phyloP scores from a whole-genome alignment of 1,140 invertebrate genomes.

The Drosophila ambigua region DNA sequence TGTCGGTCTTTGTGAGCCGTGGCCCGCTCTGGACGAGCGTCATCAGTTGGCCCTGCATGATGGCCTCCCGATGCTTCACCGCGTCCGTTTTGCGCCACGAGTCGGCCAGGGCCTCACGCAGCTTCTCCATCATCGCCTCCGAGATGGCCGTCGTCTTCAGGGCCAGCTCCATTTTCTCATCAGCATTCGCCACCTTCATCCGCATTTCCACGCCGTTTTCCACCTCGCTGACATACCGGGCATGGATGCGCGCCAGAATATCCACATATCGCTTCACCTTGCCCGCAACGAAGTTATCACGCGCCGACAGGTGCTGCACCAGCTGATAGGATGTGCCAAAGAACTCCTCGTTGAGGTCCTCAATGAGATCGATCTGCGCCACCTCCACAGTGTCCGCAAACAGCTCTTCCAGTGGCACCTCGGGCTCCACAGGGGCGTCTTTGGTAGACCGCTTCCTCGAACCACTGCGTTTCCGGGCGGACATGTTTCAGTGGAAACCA shows the following conservation, averaged over 20 bases:
- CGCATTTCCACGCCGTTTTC: not conserved
- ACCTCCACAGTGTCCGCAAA: constrained; percentile 14
- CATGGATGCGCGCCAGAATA: constrained; percentile 48
- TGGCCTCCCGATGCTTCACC: constrained; percentile 14
- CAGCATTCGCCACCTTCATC: constrained; percentile 21
- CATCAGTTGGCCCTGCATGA: not conserved
- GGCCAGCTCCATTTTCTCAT: constrained; percentile 46
- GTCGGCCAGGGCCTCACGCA: constrained; percentile 47
- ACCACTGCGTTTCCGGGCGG: not conserved
- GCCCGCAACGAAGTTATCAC: constrained; percentile 19
- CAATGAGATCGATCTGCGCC: constrained; percentile 48
- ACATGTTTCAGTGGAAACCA: too few species aligned
- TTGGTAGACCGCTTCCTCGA: not conserved
- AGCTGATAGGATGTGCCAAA: constrained; percentile 43
- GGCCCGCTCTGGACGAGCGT: too few species aligned
- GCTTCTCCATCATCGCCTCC: constrained; percentile 33
- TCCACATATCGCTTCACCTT: constrained; percentile 63
- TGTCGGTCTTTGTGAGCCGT: not conserved
- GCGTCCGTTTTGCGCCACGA: constrained; percentile 59
- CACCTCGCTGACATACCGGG: constrained; percentile 28
- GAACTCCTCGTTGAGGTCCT: constrained; percentile 45
- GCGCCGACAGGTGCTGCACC: constrained; percentile 26
- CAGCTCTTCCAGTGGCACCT: not conserved
- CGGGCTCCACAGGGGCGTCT: not conserved
- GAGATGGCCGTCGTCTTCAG: constrained; percentile 33